These are phyloP conservation scores for Mohoua ochrocephala DNA, from an alignment of 2,113 vertebrate species.

Conservation along the genomic window DNA sequence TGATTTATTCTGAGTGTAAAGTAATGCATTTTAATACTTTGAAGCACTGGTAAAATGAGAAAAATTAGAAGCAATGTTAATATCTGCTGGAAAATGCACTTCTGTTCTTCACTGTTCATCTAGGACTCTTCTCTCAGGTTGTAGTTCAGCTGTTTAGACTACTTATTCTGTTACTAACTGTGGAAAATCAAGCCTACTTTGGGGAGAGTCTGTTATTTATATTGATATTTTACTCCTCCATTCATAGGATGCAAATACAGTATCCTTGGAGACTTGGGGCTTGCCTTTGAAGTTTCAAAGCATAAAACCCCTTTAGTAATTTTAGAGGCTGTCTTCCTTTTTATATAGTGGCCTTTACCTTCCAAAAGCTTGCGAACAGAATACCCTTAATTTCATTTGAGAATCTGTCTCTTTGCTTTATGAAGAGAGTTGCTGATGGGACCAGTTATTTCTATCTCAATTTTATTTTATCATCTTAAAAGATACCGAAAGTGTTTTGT, in stretches of 20 bases:
- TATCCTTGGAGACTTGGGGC: not conserved
- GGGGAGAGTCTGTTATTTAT: not conserved
- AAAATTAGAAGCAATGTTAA: not conserved
- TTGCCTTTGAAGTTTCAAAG: slow-evolving; percentile 9
- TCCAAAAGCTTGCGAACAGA: not conserved
- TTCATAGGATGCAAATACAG: not conserved
- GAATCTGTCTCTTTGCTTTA: not conserved
- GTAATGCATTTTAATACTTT: not conserved
- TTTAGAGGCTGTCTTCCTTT: not conserved
- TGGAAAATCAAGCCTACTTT: not conserved
- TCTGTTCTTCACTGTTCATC: not conserved
- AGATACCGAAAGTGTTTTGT: not conserved
- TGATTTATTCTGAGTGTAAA: not conserved
- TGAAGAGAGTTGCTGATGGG: not conserved
- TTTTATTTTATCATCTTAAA: not conserved
- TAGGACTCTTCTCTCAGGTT: not conserved
- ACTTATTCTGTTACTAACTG: not conserved
- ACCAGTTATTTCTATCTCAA: not conserved
- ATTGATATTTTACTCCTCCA: not conserved
- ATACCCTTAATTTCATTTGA: not conserved
- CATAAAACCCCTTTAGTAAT: not conserved
- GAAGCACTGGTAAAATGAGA: not conserved
- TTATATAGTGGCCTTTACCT: not conserved
- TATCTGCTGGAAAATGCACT: not conserved
- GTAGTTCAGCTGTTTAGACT: not conserved